These are phyloP conservation scores for Oscheius sp. DNA, from an alignment of 2,888 invertebrate genomes.

Conservation along the genomic window DNA sequence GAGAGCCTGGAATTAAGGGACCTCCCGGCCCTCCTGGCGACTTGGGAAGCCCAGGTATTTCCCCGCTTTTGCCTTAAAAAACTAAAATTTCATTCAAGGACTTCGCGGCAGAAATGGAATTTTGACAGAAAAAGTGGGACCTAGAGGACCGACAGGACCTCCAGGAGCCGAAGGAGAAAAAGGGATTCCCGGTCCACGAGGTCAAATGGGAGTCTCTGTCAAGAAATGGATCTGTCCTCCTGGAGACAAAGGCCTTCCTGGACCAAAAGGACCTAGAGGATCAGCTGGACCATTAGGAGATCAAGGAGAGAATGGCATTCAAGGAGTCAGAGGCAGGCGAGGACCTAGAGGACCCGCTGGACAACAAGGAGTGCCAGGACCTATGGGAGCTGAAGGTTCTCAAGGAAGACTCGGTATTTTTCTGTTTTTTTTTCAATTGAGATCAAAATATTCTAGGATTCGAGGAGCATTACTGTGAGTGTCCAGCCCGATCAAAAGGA, in stretches of 20 bases:
- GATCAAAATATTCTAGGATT: slow-evolving; percentile 8
- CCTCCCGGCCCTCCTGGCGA: slow-evolving; percentile 9
- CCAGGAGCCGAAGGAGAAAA: background rate
- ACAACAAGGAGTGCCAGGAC: background rate
- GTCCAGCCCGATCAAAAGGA: slow-evolving; percentile 20
- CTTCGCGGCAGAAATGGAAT: background rate
- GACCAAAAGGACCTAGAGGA: background rate
- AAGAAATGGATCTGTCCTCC: slow-evolving; percentile 26
- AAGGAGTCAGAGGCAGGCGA: slow-evolving; percentile 15
- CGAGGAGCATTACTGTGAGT: slow-evolving; percentile 19
- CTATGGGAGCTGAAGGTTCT: background rate
- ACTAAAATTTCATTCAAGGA: no score
- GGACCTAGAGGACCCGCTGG: background rate
- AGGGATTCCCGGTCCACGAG: slow-evolving; percentile 7
- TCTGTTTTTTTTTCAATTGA: no score
- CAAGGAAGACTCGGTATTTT: background rate
- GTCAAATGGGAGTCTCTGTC: slow-evolving; percentile 16
- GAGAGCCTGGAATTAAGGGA: slow-evolving; percentile 7
- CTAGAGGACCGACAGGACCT: slow-evolving; percentile 6
- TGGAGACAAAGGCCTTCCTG: slow-evolving; percentile 25
- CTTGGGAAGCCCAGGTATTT: background rate
- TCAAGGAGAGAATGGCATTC: slow-evolving; percentile 3
- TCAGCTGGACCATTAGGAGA: slow-evolving; percentile 7
- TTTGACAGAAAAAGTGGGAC: background rate
- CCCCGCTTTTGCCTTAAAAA: background rate